These are phyloP conservation scores for Tragelaphus imberbis DNA, from an alignment of 2,113 vertebrate species.

Conservation along the genomic window DNA sequence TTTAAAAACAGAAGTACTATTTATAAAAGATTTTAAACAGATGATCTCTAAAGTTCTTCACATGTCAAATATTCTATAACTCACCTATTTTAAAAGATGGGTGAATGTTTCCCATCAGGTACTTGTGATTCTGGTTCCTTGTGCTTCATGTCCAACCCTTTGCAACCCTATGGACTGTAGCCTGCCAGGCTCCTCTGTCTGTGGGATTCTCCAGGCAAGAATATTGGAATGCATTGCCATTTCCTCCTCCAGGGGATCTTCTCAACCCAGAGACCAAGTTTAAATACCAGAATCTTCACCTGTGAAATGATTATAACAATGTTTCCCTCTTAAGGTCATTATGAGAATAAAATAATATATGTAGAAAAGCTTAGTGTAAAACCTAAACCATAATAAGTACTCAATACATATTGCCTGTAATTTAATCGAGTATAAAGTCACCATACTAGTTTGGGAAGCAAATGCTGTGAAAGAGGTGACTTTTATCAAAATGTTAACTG, in stretches of 20 bases:
- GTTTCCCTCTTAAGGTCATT: background rate
- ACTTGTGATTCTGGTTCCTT: background rate
- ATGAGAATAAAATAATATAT: background rate
- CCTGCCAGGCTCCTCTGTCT: background rate
- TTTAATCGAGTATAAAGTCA: background rate
- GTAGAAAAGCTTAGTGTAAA: background rate
- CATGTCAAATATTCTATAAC: background rate
- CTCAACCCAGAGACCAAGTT: background rate
- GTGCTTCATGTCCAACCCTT: background rate
- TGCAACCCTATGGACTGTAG: background rate
- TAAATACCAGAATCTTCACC: background rate
- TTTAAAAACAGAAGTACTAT: background rate
- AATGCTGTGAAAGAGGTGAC: background rate
- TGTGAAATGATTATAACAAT: background rate
- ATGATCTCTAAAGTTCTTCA: background rate
- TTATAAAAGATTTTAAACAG: background rate
- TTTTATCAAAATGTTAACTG: constrained; percentile 21
- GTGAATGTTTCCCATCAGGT: background rate
- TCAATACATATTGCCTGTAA: background rate
- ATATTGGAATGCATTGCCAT: background rate
- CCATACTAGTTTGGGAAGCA: background rate
- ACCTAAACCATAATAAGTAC: background rate
- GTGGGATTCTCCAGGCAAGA: background rate
- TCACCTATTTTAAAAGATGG: background rate
- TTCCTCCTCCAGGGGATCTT: background rate